Evolutionary conservation across 2,888 invertebrate genomes (phyloP).

Genomic region (Amphipyra tragopoginis): DNA sequence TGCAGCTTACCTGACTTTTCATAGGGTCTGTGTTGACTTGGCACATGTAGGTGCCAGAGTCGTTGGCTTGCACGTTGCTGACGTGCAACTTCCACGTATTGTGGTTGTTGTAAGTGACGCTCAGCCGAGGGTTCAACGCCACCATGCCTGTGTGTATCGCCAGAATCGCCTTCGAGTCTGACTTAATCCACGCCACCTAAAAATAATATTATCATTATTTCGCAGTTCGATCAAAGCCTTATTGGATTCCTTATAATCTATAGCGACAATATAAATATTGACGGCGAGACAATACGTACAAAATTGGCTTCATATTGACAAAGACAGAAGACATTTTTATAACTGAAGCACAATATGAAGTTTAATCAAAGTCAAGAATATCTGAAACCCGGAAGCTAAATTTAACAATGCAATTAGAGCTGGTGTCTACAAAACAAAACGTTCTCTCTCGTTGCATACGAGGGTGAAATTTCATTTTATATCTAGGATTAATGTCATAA

Average conservation of each 20-base stretch:
- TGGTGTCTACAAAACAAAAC: conserved; percentile 74
- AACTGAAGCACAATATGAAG: conserved; percentile 33
- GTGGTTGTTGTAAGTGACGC: conserved; percentile 97
- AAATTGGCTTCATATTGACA: conserved; percentile 45
- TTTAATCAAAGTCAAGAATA: conserved; percentile 54
- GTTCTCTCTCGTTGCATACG: conserved; percentile 70
- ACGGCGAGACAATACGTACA: conserved; percentile 36
- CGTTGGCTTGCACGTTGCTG: conserved; percentile 96
- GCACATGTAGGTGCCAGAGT: conserved; percentile 98
- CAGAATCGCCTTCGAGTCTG: conserved; percentile 96
- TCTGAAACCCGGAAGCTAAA: conserved; percentile 55
- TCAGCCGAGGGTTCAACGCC: conserved; percentile 95
- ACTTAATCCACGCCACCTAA: conserved; percentile 98
- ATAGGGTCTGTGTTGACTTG: conserved; percentile 98
- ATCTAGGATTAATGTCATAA: conserved; percentile 82
- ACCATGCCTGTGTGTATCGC: conserved; percentile 97
- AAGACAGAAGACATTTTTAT: conserved; percentile 31
- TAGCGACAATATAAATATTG: conserved; percentile 50
- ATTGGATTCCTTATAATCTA: conserved; percentile 54
- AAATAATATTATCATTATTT: conserved; percentile 58
- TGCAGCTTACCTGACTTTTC: conserved; percentile 93
- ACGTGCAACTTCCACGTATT: conserved; percentile 98
- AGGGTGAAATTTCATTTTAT: conserved; percentile 79
- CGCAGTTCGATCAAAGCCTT: conserved; percentile 41
- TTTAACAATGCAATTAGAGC: conserved; percentile 77